These are phyloP conservation scores for Saxidomus purpurata DNA, from an alignment of 1,140 invertebrate genomes.

Conservation along the genomic window DNA sequence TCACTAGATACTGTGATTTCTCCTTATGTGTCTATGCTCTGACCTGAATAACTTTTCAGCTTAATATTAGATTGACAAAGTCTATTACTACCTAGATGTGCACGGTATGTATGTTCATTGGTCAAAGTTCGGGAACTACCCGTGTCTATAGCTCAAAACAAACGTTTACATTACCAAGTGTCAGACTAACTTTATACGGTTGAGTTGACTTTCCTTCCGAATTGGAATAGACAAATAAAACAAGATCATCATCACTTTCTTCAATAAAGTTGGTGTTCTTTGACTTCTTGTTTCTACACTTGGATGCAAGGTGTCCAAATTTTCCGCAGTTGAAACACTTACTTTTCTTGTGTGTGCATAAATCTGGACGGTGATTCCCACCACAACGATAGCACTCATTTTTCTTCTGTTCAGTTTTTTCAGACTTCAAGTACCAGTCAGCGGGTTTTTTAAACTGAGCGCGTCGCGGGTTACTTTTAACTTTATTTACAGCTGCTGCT, in stretches of 20 bases:
- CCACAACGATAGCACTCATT: conserved; percentile 46
- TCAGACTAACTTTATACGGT: background rate
- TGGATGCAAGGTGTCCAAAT: conserved; percentile 21
- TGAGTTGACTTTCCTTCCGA: background rate
- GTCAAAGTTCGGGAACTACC: conserved; percentile 31
- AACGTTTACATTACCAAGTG: background rate
- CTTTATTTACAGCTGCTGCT: background rate
- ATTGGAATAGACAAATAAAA: background rate
- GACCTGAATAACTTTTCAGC: conserved; percentile 33
- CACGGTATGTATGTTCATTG: background rate
- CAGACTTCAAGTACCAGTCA: background rate
- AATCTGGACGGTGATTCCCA: conserved; percentile 7
- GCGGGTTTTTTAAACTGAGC: too few relatives aligned
- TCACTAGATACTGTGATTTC: conserved; percentile 1
- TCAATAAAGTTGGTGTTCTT: background rate
- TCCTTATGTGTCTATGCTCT: background rate
- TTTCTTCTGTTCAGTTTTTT: background rate
- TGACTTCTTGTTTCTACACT: background rate
- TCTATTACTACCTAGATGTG: conserved; percentile 8
- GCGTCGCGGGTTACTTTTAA: background rate
- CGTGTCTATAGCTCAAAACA: conserved; percentile 35
- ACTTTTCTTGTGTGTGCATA: background rate
- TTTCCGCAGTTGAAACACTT: conserved; percentile 18
- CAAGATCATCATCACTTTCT: background rate
- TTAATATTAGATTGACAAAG: background rate